phyloP scores from a whole-genome alignment of 2,888 invertebrate genomes.

The Blastobasis lacticolella region DNA sequence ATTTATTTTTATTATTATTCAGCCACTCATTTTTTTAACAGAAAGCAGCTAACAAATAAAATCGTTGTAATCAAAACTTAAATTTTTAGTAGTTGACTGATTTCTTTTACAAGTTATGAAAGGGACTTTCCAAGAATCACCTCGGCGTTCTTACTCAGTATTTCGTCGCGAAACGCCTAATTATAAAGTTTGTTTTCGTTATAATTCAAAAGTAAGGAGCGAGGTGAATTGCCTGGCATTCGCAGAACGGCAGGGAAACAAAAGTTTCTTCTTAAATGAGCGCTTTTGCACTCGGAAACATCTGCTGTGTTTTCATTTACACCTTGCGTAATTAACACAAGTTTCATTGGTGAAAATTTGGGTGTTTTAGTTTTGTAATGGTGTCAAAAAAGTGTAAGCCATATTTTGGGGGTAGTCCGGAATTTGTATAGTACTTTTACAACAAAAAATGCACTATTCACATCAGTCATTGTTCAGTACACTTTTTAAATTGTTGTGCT shows the following conservation, averaged over 20 bases:
- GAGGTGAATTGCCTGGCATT: slow-evolving; percentile 1
- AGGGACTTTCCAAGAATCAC: background rate
- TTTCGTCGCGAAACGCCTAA: slow-evolving; percentile 3
- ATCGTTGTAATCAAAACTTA: too few species aligned
- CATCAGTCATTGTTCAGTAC: too few species aligned
- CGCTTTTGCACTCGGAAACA: slow-evolving; percentile 3
- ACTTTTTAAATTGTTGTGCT: background rate
- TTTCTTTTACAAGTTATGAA: too few species aligned
- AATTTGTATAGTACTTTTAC: too few species aligned
- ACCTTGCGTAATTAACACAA: slow-evolving; percentile 6
- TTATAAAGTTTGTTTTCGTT: slow-evolving; percentile 2
- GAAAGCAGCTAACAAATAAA: too few species aligned
- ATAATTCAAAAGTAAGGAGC: background rate
- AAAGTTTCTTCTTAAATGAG: slow-evolving; percentile 6
- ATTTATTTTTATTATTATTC: too few species aligned
- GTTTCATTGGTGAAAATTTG: slow-evolving; percentile 1
- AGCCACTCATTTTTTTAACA: too few species aligned
- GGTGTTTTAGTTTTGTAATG: too few species aligned
- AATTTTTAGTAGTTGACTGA: too few species aligned
- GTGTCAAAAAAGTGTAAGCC: too few species aligned
- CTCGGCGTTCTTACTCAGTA: background rate
- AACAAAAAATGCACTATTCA: too few species aligned
- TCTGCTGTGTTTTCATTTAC: slow-evolving; percentile 7
- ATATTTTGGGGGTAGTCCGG: too few species aligned
- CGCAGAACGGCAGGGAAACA: background rate